These are phyloP conservation scores for Patagioenas fasciata DNA, from an alignment of 2,113 vertebrate genomes.

Conservation along the genomic window DNA sequence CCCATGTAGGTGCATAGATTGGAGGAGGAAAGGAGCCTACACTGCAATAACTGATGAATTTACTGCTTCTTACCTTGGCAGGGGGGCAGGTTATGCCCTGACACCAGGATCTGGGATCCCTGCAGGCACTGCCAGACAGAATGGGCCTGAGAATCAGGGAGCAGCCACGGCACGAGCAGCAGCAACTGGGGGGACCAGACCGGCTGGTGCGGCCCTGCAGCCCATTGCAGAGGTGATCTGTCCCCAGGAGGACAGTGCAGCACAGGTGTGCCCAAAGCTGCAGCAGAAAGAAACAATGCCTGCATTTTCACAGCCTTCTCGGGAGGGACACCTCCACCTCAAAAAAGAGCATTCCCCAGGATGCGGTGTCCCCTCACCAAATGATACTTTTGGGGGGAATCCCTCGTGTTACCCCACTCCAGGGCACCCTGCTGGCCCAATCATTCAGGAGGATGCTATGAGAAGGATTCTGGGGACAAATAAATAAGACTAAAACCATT, in stretches of 20 bases:
- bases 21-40: background rate
- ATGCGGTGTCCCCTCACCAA: background rate
- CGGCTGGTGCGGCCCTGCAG: accelerated
- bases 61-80: background rate
- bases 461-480: slow-evolving; percentile 14
- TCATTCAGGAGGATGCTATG: background rate
- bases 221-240: background rate
- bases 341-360: background rate
- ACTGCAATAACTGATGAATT: background rate
- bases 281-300: background rate
- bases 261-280: background rate
- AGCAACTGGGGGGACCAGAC: background rate
- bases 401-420: background rate
- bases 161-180: background rate
- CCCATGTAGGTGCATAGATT: accelerated
- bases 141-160: accelerated
- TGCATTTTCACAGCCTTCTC: background rate
- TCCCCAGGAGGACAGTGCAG: background rate
- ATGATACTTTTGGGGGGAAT: background rate
- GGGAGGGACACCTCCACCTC: background rate
- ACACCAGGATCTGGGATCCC: background rate
- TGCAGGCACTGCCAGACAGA: background rate
- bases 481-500: slow-evolving; percentile 22
- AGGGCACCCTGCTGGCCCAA: background rate
- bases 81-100: background rate